phyloP scores from a whole-genome alignment of 2,113 vertebrate species.

The Cyanistes caeruleus region DNA sequence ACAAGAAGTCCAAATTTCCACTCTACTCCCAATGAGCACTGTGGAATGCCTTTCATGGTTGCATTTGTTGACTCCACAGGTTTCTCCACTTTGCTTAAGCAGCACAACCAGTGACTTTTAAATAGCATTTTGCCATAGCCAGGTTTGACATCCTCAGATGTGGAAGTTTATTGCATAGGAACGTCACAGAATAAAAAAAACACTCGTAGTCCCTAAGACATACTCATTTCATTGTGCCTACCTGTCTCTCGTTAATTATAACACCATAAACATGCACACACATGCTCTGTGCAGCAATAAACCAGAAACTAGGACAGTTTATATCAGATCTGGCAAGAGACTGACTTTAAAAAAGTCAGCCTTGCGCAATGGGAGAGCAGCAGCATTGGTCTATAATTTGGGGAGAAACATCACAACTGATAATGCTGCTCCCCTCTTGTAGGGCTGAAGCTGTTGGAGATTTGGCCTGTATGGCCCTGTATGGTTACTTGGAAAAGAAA shows the following conservation, averaged over 20 bases:
- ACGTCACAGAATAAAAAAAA: not conserved
- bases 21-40: not conserved
- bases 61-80: not conserved
- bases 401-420: not conserved
- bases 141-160: not conserved
- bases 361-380: slow-evolving; percentile 3
- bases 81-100: not conserved
- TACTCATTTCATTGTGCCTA: not conserved
- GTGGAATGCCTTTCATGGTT: not conserved
- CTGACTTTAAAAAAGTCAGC: not conserved
- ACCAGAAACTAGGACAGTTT: slow-evolving; percentile 59
- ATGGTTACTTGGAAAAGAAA: not conserved
- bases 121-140: not conserved
- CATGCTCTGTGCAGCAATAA: slow-evolving; percentile 2
- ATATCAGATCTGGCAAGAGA: slow-evolving; percentile 62
- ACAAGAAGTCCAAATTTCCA: not conserved
- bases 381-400: not conserved
- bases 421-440: not conserved
- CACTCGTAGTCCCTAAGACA: not conserved
- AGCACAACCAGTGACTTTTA: not conserved
- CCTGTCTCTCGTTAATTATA: slow-evolving; percentile 14
- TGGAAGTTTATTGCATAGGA: not conserved
- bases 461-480: not conserved
- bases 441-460: not conserved
- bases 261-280: slow-evolving; percentile 24